Conservation (phyloP, 2,888 invertebrate genomes). For the Eristalis pertinax region DNA sequence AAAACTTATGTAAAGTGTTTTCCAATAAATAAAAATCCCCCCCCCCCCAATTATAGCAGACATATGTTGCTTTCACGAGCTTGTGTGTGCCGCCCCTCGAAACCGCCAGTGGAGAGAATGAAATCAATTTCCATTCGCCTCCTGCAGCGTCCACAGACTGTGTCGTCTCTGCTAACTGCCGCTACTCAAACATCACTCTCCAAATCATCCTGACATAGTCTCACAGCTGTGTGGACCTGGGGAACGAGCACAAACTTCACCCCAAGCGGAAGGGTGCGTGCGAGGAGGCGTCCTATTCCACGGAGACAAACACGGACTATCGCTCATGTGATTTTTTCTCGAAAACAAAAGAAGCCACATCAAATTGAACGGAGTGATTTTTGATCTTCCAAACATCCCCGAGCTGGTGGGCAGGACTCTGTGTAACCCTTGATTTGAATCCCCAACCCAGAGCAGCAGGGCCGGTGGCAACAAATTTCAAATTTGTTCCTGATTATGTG, state of each 20-base stretch:
- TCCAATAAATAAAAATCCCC: slow-evolving; percentile 34
- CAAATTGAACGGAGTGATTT: slow-evolving; percentile 2
- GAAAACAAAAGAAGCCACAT: background rate
- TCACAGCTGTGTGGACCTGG: too few relatives aligned
- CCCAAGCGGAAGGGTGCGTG: slow-evolving; percentile 20
- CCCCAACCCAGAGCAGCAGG: slow-evolving; percentile 1
- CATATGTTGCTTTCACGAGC: slow-evolving; percentile 30
- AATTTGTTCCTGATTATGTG: slow-evolving; percentile 24
- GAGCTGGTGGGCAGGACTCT: background rate
- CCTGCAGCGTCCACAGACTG: background rate
- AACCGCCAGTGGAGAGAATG: background rate
- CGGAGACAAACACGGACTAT: slow-evolving; percentile 10
- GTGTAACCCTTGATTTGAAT: slow-evolving; percentile 53
- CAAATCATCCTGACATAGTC: slow-evolving; percentile 30
- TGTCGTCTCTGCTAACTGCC: slow-evolving; percentile 26
- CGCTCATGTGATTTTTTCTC: slow-evolving; percentile 31
- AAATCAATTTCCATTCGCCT: slow-evolving; percentile 46
- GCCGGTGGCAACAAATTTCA: slow-evolving; percentile 4
- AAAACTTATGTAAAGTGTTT: slow-evolving; percentile 47
- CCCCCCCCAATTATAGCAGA: slow-evolving; percentile 35
- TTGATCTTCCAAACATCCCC: slow-evolving; percentile 35
- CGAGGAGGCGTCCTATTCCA: slow-evolving; percentile 27
- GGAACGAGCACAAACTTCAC: background rate
- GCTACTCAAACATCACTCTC: slow-evolving; percentile 44
- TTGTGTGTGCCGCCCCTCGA: too few relatives aligned